Evolutionary conservation across 2,113 vertebrate species (phyloP).

Genomic region (Daubentonia madagascariensis): DNA sequence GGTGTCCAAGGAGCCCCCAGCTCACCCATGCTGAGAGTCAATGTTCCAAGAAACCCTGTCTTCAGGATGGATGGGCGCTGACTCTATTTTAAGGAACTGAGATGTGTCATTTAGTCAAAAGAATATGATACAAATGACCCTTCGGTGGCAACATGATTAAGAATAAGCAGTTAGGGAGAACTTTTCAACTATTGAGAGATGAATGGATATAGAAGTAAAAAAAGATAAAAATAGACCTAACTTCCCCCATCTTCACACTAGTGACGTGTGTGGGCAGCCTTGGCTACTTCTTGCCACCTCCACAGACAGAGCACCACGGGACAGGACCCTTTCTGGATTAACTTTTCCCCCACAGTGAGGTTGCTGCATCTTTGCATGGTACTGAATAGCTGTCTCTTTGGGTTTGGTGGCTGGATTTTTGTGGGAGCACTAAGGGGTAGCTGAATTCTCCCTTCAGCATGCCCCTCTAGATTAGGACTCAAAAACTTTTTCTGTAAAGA

Average conservation of each 20-base stretch:
- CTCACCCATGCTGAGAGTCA: not conserved
- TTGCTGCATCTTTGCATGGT: not conserved
- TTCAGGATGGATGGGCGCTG: not conserved
- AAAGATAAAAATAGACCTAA: not conserved
- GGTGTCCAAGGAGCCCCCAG: not conserved
- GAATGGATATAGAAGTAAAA: not conserved
- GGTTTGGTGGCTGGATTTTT: not conserved
- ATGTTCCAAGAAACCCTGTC: not conserved
- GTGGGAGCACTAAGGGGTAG: not conserved
- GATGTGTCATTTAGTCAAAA: conserved; percentile 1
- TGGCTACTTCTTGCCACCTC: not conserved
- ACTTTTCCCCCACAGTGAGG: not conserved
- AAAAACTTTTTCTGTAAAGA: not conserved
- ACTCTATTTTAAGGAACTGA: conserved; percentile 48
- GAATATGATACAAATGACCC: not conserved
- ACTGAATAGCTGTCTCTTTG: not conserved
- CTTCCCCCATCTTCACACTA: not conserved
- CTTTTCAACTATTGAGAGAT: conserved; percentile 28
- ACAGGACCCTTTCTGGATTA: not conserved
- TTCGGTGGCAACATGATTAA: conserved; percentile 11
- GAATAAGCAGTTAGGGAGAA: not conserved
- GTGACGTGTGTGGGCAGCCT: not conserved
- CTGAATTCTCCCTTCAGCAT: not conserved
- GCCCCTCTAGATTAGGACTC: not conserved
- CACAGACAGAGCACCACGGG: not conserved